phyloP scores from a whole-genome alignment of 23 tunicate genomes.

The Ciona savignyi region DNA sequence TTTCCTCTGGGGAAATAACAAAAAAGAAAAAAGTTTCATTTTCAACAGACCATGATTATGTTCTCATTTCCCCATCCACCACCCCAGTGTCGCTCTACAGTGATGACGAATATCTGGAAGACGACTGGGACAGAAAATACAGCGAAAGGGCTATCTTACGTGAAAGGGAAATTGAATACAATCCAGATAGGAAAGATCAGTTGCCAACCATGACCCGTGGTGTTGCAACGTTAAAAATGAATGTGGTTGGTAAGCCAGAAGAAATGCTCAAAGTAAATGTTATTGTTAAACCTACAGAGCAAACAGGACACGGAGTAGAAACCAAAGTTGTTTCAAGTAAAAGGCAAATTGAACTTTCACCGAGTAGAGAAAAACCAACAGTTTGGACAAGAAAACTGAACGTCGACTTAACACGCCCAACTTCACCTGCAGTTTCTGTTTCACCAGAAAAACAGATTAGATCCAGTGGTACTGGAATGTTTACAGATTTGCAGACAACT shows the following conservation, averaged over 20 bases:
- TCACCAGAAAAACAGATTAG: too few relatives aligned
- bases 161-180: slow-evolving; percentile 4
- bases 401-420: not conserved
- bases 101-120: slow-evolving; percentile 9
- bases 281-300: slow-evolving; percentile 9
- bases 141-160: not conserved
- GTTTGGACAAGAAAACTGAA: not conserved
- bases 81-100: slow-evolving; percentile 29
- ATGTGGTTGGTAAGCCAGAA: slow-evolving; percentile 2
- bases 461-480: not conserved
- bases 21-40: slow-evolving; percentile 62
- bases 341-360: not conserved
- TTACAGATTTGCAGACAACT: not conserved
- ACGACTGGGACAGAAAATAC: slow-evolving; percentile 1
- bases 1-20: not conserved
- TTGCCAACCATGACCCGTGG: slow-evolving; percentile 22
- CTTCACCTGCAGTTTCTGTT: not conserved
- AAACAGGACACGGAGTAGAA: not conserved
- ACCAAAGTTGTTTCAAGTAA: not conserved
- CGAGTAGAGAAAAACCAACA: not conserved
- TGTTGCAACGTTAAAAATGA: slow-evolving; percentile 29
- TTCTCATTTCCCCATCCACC: slow-evolving; percentile 43
- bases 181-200: not conserved
- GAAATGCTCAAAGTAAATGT: slow-evolving; percentile 8
- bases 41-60: slow-evolving; percentile 45